Evolutionary conservation across 2,888 invertebrate species (phyloP).

Genomic region (Drosophila ezoana): DNA sequence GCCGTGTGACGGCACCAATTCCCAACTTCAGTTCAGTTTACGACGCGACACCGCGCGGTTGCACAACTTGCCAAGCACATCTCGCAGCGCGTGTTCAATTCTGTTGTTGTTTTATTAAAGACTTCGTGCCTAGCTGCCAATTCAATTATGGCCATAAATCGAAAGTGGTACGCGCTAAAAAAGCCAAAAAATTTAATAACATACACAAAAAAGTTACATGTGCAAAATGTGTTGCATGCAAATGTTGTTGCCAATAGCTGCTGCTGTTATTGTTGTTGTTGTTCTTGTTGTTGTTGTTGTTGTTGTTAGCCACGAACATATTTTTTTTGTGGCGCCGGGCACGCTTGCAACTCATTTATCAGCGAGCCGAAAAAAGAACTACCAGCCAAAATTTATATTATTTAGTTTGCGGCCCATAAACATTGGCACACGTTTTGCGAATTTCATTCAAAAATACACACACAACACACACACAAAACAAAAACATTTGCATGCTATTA

Average conservation of each 20-base stretch:
- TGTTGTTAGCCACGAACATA: constrained; percentile 6
- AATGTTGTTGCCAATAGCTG: constrained; percentile 27
- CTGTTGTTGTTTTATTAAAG: neutral
- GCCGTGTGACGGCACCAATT: constrained; percentile 51
- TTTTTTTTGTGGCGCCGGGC: constrained; percentile 18
- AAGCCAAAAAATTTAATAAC: constrained; percentile 11
- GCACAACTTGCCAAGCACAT: constrained; percentile 39
- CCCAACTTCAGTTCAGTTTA: constrained; percentile 62
- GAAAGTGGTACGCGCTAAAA: constrained; percentile 43
- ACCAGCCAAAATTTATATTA: constrained; percentile 5
- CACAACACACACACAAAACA: neutral
- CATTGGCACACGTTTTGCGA: constrained; percentile 30
- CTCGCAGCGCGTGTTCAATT: constrained; percentile 15
- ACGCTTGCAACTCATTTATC: constrained; percentile 52
- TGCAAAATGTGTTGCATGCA: constrained; percentile 26
- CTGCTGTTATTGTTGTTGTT: neutral
- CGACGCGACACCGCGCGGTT: constrained; percentile 64
- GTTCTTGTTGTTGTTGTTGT: neutral
- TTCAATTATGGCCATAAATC: constrained; percentile 25
- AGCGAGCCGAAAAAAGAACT: constrained; percentile 14
- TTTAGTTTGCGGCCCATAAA: constrained; percentile 7
- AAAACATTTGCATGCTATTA: constrained; percentile 31
- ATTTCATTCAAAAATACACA: constrained; percentile 42
- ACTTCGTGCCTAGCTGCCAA: constrained; percentile 24
- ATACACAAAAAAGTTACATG: constrained; percentile 18